Percentiles rank a stretch among this genome's conserved stretches.
phyloP scores from a whole-genome alignment of 1,140 invertebrate species.

The Mya arenaria region DNA sequence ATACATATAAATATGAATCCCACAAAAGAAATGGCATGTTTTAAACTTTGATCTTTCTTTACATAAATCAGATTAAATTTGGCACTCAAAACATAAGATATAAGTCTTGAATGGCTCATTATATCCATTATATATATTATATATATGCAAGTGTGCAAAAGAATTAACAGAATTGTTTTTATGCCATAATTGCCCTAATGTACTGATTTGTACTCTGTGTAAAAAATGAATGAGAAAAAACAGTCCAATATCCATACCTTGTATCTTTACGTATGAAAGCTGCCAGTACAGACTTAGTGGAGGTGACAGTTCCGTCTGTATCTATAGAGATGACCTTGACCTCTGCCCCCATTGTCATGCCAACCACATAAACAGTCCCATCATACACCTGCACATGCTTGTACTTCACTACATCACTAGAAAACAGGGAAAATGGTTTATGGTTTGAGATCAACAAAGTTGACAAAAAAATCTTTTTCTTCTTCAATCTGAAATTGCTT shows the following conservation, averaged over 20 bases:
- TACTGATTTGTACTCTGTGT: background rate
- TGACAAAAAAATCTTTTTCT: no score
- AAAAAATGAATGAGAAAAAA: background rate
- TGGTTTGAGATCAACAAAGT: no score
- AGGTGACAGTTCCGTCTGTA: conserved; percentile 13
- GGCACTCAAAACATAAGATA: no score
- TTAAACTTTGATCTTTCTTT: no score
- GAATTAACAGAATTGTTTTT: background rate
- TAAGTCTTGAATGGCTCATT: no score
- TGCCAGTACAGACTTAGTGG: conserved; percentile 37
- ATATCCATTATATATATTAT: no score
- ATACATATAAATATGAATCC: no score
- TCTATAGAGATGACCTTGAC: conserved; percentile 43
- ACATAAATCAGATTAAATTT: no score
- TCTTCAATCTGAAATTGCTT: no score
- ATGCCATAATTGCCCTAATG: background rate
- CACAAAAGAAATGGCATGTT: no score
- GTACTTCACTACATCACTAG: conserved; percentile 61
- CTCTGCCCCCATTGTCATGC: conserved; percentile 38
- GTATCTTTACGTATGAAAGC: conserved; percentile 38
- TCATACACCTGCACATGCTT: conserved; percentile 51
- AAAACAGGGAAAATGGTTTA: background rate
- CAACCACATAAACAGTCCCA: conserved; percentile 50
- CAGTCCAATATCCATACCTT: no score
- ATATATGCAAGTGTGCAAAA: background rate